These are phyloP conservation scores for Aphelocoma californica DNA, from an alignment of 2,797 vertebrate species.

Conservation along the genomic window DNA sequence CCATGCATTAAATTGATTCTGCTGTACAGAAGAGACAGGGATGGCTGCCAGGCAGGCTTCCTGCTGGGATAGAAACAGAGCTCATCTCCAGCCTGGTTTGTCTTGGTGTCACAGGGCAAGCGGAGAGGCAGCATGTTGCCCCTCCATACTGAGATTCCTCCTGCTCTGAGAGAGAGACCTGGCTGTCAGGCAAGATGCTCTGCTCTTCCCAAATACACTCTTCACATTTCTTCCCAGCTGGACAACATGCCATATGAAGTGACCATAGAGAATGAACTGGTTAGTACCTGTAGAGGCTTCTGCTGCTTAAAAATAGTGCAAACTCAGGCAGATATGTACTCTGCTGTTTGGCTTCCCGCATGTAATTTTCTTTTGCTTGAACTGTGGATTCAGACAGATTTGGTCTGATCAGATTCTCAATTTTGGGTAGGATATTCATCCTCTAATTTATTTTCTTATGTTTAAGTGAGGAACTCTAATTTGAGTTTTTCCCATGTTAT, in stretches of 20 bases:
- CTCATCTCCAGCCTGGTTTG: not conserved
- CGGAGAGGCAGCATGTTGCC: fast-evolving
- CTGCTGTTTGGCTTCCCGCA: not conserved
- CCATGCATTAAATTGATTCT: not conserved
- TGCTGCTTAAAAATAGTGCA: not conserved
- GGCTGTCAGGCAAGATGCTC: not conserved
- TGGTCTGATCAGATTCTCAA: not conserved
- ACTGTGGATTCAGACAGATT: not conserved
- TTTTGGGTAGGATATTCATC: not conserved
- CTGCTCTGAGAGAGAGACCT: not conserved
- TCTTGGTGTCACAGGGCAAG: not conserved
- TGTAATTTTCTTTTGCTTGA: not conserved
- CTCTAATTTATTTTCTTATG: not conserved
- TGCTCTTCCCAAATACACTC: not conserved
- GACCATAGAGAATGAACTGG: not conserved
- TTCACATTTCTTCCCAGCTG: not conserved
- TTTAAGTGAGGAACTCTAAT: not conserved
- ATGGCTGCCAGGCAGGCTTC: not conserved
- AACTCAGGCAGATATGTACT: not conserved
- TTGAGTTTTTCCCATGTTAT: not conserved
- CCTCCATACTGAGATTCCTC: fast-evolving
- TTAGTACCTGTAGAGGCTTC: not conserved
- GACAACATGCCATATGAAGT: not conserved
- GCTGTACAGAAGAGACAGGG: not conserved
- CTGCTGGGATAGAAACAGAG: not conserved